Evolutionary conservation across 2,113 vertebrate species (phyloP), one percentile per base, ranked within the genome.

Genomic region (Salvelinus sp.): DNA sequence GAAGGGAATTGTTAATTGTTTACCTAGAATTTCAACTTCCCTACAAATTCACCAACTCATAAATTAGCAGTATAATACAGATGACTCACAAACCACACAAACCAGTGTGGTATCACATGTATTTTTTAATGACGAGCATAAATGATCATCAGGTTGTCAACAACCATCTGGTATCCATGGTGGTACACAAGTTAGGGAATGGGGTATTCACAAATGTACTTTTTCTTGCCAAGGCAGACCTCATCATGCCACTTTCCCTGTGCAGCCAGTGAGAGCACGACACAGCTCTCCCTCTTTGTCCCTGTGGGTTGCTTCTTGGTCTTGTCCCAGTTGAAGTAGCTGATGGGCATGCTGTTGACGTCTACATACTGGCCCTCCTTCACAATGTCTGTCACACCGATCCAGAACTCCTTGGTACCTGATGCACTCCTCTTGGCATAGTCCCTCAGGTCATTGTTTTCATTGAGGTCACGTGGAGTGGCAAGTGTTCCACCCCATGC

Each of bases 161-260:
- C 67, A 75, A 71, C 44, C 68, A 25, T 67, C 33, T 9, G 57
- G 16, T 74, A 9, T 33, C 22, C 20, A 30, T 82, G 50, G 4
- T 18, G 50, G 16, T 18, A 54, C 50, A 16, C 50, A 54, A 54
- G 50, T 54, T 54, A 54, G 50, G 50, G 50, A 85, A 99, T 98
- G 70, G 96, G 88, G 75, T 97, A 97, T 91, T 99, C 97, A 74
- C 98, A 99, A 65, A 99, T 92, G 75, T 98, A 99, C 81, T 95
- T 96, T 84, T 98, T 98, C 84, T 93, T 92, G 25, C 91, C 94
- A 66, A 95, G 94, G 73, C 97, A 99, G 67, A 94, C 94, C 81
- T 97, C 96, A 0, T 97, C 97, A 0, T 87, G 93, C 98, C 98
- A 99, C 85, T 95, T 97, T 74, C 97, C 97, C 83, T 97, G 95